A percentile compares a stretch with the other conserved stretches of the same genome.
Conservation (phyloP, 2,113 vertebrate species). For the Oreochromis aureus region DNA sequence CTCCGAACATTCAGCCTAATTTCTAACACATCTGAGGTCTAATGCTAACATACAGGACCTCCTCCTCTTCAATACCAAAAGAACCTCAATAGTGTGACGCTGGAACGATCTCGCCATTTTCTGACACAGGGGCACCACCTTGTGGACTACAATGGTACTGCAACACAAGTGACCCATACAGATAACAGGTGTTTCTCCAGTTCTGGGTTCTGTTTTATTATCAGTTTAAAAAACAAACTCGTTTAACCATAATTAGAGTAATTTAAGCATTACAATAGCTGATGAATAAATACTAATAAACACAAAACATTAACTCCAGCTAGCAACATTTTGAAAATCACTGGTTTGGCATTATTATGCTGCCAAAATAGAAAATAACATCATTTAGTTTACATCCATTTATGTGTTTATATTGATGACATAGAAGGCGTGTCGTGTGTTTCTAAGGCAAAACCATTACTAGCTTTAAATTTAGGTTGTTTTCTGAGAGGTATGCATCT, state of each 20-base stretch:
- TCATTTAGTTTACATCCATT: not conserved
- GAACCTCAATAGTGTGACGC: not conserved
- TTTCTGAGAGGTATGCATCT: not conserved
- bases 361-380: not conserved
- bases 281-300: not conserved
- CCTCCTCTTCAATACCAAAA: not conserved
- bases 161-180: not conserved
- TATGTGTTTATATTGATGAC: not conserved
- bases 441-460: not conserved
- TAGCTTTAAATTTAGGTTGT: not conserved
- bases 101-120: not conserved
- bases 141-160: not conserved
- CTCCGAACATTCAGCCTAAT: not conserved
- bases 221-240: not conserved
- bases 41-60: rapidly evolving
- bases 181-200: not conserved
- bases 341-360: not conserved
- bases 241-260: not conserved
- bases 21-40: not conserved
- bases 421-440: not conserved
- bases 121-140: not conserved
- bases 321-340: not conserved
- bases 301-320: not conserved
- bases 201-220: not conserved
- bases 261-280: not conserved